Evolutionary conservation across 2,113 vertebrate genomes (phyloP).

Genomic region (Hippocampus mohnikei): DNA sequence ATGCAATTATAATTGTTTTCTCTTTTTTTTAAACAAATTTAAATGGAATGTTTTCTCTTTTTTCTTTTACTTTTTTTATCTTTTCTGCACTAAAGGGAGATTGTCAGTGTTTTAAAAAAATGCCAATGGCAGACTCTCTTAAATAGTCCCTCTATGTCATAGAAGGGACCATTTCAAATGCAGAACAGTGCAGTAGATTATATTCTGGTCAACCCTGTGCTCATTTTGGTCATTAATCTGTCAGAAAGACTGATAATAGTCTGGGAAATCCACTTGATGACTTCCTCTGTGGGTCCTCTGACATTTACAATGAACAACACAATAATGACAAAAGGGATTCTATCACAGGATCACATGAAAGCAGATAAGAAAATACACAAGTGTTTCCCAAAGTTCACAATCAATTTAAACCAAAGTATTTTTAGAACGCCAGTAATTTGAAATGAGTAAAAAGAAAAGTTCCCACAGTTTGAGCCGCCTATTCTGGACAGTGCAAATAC

Average conservation of each 20-base stretch:
- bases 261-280: conserved; percentile 4
- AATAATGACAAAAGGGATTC: neutral
- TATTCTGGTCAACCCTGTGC: conserved; percentile 13
- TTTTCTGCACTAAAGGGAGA: no score
- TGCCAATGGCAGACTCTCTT: neutral
- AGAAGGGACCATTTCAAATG: neutral
- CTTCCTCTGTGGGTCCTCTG: neutral
- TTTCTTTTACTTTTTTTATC: no score
- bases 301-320: neutral
- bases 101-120: neutral
- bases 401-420: neutral
- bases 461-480: neutral
- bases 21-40: no score
- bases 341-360: neutral
- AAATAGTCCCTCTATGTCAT: no score
- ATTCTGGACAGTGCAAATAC: no score
- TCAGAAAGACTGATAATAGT: conserved; percentile 11
- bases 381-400: neutral
- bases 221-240: conserved; percentile 20
- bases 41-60: no score
- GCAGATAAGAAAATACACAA: neutral
- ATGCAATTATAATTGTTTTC: no score
- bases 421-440: no score
- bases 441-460: neutral
- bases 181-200: conserved; percentile 19